Conservation (phyloP, 2,797 vertebrate genomes). For the Pitangus sulphuratus region DNA sequence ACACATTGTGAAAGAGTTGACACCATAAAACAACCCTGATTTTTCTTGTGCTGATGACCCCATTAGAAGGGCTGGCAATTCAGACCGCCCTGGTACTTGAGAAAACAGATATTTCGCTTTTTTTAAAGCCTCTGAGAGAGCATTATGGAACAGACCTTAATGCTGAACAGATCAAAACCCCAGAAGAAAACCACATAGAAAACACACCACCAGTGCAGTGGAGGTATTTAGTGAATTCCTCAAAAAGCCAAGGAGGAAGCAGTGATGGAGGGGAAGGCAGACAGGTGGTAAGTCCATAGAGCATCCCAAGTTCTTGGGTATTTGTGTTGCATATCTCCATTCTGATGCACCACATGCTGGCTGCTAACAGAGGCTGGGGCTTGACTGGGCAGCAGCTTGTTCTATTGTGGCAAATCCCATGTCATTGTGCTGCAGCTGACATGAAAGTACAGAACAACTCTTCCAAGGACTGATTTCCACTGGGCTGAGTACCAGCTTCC, state of each 20-base stretch:
- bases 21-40: neutral
- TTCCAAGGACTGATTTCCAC: neutral
- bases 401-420: neutral
- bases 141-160: neutral
- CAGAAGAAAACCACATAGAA: neutral
- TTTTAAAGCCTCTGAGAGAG: neutral
- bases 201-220: neutral
- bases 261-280: neutral
- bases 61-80: rapidly evolving
- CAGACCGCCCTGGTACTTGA: rapidly evolving
- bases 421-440: neutral
- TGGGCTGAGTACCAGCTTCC: neutral
- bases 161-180: neutral
- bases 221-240: neutral
- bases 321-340: rapidly evolving
- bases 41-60: neutral
- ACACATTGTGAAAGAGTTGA: neutral
- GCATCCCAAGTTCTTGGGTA: rapidly evolving
- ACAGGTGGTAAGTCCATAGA: rapidly evolving
- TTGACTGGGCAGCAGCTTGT: neutral
- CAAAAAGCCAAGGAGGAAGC: neutral
- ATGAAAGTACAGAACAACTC: neutral
- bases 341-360: rapidly evolving
- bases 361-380: neutral
- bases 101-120: neutral